phyloP scores from a whole-genome alignment of 2,888 invertebrate species.

The Pristionchus exspectatus region DNA sequence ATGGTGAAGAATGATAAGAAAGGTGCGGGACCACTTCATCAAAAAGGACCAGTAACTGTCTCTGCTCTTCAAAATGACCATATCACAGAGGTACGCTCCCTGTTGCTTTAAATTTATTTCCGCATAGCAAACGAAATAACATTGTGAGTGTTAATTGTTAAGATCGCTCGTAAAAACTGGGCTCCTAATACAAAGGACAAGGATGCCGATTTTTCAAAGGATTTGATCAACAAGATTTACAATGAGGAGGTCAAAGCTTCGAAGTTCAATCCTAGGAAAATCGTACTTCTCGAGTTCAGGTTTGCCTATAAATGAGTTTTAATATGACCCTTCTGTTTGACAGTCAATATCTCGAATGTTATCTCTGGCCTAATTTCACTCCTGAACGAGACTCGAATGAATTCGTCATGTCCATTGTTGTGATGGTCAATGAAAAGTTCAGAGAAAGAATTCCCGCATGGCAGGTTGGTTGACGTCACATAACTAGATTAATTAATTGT shows the following conservation, averaged over 20 bases:
- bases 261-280: slow-evolving; percentile 75
- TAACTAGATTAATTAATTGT: not conserved
- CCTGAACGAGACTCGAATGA: slow-evolving; percentile 81
- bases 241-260: slow-evolving; percentile 66
- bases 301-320: slow-evolving; percentile 31
- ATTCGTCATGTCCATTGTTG: slow-evolving; percentile 92
- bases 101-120: not conserved
- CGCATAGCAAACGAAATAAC: no score
- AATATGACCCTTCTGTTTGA: not conserved
- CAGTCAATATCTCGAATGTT: slow-evolving; percentile 96
- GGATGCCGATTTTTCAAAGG: slow-evolving; percentile 65
- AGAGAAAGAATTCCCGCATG: slow-evolving; percentile 93
- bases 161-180: slow-evolving; percentile 95
- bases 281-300: slow-evolving; percentile 72
- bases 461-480: slow-evolving; percentile 83
- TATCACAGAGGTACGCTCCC: slow-evolving; percentile 57
- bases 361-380: slow-evolving; percentile 95
- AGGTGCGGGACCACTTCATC: not conserved
- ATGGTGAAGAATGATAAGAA: slow-evolving; percentile 55
- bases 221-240: slow-evolving; percentile 70
- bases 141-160: slow-evolving; percentile 70
- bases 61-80: slow-evolving; percentile 57
- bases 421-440: slow-evolving; percentile 98
- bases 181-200: slow-evolving; percentile 86
- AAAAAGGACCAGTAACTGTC: slow-evolving; percentile 54